Evolutionary conservation across 53 echinoderm and acorn worm genomes (phyloP).

Genomic region (Luidia sarsii): DNA sequence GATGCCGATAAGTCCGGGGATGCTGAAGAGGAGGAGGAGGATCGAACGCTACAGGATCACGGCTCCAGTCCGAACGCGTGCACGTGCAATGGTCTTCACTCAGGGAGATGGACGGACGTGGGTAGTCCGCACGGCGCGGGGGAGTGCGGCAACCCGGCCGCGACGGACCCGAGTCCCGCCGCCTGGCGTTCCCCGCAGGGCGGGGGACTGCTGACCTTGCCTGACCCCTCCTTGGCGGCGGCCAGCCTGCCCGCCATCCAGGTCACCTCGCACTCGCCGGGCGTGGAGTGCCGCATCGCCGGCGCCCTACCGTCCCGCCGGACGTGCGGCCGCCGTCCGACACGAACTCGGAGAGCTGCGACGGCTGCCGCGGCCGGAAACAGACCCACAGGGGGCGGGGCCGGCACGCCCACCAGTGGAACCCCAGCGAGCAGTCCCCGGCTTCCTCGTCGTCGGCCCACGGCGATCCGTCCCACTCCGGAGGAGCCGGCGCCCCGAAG

Average conservation of each 20-base stretch:
- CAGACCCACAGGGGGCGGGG: not conserved
- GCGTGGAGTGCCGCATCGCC: not conserved
- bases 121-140: not conserved
- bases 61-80: not conserved
- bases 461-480: conserved; percentile 15
- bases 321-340: not conserved
- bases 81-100: not conserved
- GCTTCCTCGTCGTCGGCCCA: not conserved
- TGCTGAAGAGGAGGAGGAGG: not conserved
- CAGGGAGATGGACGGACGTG: not conserved
- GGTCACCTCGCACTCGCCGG: conserved; percentile 3
- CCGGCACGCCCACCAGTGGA: not conserved
- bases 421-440: conserved; percentile 1
- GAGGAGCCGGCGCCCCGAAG: conserved; percentile 27
- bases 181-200: conserved; percentile 9
- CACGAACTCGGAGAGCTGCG: not conserved
- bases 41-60: not conserved
- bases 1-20: too few species aligned
- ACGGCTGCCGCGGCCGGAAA: not conserved
- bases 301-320: conserved; percentile 17
- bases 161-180: conserved; percentile 6
- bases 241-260: conserved; percentile 29
- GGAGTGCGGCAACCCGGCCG: not conserved
- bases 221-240: conserved; percentile 33
- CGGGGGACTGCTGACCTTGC: conserved; percentile 2